These are phyloP conservation scores for Cyrtorhinus lividipennis DNA, from an alignment of 1,140 invertebrate species.

Conservation along the genomic window DNA sequence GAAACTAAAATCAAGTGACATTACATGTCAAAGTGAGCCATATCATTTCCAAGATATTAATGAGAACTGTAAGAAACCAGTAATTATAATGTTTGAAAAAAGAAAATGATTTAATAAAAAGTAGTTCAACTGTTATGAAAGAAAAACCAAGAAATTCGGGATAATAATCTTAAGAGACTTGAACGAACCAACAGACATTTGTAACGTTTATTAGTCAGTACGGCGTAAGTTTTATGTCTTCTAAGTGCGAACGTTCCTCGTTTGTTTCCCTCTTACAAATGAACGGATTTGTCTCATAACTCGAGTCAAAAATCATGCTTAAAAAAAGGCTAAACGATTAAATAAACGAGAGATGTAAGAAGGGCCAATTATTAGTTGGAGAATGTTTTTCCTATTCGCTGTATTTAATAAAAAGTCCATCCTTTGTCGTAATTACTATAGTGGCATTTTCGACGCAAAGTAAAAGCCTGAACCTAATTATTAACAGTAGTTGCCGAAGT, in stretches of 20 bases:
- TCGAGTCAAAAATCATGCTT: background rate
- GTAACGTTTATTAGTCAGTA: conserved; percentile 16
- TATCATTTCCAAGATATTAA: conserved; percentile 10
- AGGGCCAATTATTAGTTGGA: background rate
- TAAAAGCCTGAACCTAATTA: too few species aligned
- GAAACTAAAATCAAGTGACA: background rate
- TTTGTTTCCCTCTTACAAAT: background rate
- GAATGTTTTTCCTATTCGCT: background rate
- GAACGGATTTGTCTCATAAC: background rate
- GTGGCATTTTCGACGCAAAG: too few species aligned
- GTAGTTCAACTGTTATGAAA: background rate
- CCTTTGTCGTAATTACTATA: too few species aligned
- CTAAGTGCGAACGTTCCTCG: background rate
- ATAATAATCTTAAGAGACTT: conserved; percentile 8
- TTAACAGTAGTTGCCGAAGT: background rate
- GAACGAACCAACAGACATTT: conserved; percentile 15
- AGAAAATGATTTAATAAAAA: background rate
- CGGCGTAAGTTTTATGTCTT: background rate
- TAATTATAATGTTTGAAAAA: too few species aligned
- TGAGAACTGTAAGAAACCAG: too few species aligned
- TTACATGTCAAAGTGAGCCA: conserved; percentile 12
- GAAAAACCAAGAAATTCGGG: background rate
- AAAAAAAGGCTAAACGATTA: background rate
- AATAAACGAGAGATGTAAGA: background rate
- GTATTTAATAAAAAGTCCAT: background rate